Conservation (phyloP, 2,888 invertebrate species). For the Ametastegia equiseti region DNA sequence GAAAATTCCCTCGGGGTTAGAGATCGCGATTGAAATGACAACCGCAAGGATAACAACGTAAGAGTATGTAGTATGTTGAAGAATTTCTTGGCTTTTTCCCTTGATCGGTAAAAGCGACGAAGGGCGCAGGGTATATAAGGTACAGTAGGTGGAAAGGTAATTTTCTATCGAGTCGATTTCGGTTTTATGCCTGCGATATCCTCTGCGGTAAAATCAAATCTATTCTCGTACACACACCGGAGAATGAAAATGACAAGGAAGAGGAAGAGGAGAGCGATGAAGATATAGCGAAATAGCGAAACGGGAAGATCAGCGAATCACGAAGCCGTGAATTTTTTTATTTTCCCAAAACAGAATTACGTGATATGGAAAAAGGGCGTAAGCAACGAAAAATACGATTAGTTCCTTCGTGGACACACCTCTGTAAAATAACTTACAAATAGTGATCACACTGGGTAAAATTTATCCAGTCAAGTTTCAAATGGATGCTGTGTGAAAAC, state of each 20-base stretch:
- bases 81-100: conserved; percentile 8
- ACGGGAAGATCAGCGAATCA: background rate
- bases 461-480: too few relatives aligned
- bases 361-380: too few relatives aligned
- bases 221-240: background rate
- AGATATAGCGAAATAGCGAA: background rate
- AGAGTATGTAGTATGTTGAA: too few relatives aligned
- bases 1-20: conserved; percentile 32
- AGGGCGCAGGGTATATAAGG: background rate
- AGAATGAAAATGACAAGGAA: background rate
- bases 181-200: background rate
- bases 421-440: too few relatives aligned
- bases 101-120: background rate
- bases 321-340: background rate
- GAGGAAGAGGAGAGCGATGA: background rate
- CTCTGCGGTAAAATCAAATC: conserved; percentile 2
- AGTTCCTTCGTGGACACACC: too few relatives aligned
- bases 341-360: background rate
- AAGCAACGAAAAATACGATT: too few relatives aligned
- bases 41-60: conserved; percentile 43
- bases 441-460: too few relatives aligned
- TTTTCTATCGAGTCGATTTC: conserved; percentile 40
- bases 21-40: conserved; percentile 43
- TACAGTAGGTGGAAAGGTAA: background rate
- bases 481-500: too few relatives aligned